Conservation (phyloP, 2,888 invertebrate genomes). For the Meteorus cinctellus region DNA sequence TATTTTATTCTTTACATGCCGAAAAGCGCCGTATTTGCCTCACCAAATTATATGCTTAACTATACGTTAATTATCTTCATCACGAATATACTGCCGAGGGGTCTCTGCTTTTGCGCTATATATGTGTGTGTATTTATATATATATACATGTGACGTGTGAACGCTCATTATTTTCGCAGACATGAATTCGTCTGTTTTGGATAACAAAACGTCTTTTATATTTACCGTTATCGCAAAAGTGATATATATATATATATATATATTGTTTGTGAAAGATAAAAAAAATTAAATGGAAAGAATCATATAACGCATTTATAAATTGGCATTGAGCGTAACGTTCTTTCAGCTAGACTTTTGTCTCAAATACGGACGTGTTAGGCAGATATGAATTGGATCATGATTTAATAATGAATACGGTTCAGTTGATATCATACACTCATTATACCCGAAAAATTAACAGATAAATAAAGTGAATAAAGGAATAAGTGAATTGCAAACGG, state of each 20-base stretch:
- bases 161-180: conserved; percentile 33
- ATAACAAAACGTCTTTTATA: conserved; percentile 18
- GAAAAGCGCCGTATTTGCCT: conserved; percentile 31
- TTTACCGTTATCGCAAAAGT: neutral
- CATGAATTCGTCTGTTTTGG: conserved; percentile 27
- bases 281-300: neutral
- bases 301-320: conserved; percentile 9
- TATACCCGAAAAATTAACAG: neutral
- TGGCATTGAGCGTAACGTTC: neutral
- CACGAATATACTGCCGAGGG: conserved; percentile 36
- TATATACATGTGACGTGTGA: conserved; percentile 18
- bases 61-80: conserved; percentile 43
- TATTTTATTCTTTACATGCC: conserved; percentile 20
- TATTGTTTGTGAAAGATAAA: neutral
- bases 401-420: neutral
- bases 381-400: neutral
- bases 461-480: neutral
- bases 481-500: neutral
- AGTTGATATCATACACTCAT: conserved; percentile 7
- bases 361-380: neutral
- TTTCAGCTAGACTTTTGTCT: conserved; percentile 15
- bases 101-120: neutral
- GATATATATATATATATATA: neutral
- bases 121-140: neutral
- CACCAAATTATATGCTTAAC: conserved; percentile 38